Percentiles rank a stretch among this genome's conserved stretches.
These are phyloP conservation scores for Brachypteracias leptosomus DNA, from an alignment of 2,113 vertebrate species.

Conservation along the genomic window DNA sequence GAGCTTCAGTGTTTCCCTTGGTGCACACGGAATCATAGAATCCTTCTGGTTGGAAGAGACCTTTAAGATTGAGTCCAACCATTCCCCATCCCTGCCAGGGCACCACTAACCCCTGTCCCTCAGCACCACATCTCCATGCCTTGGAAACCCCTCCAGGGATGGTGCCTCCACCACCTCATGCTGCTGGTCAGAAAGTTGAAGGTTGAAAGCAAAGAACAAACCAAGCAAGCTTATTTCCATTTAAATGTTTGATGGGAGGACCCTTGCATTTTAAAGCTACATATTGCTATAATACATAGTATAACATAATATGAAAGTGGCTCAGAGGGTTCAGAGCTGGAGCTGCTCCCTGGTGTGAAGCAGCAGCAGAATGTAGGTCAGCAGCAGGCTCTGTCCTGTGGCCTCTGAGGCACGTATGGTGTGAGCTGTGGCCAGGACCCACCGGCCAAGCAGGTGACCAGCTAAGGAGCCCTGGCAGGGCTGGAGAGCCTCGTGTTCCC, in stretches of 20 bases:
- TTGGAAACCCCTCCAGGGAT: not conserved
- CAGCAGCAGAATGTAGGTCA: not conserved
- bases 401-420: fast-evolving
- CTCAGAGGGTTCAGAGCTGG: not conserved
- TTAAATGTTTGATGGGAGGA: not conserved
- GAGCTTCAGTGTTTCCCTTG: not conserved
- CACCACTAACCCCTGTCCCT: not conserved
- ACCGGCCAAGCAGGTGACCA: not conserved
- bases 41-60: not conserved
- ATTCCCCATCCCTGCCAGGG: not conserved
- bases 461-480: not conserved
- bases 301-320: not conserved
- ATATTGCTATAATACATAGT: fast-evolving
- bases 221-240: not conserved
- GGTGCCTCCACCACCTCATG: not conserved
- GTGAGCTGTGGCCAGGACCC: not conserved
- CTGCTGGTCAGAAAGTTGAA: not conserved
- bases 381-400: not conserved
- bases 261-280: not conserved
- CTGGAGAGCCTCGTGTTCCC: not conserved
- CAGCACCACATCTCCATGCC: not conserved
- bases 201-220: not conserved
- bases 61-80: not conserved
- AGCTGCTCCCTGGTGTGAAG: not conserved
- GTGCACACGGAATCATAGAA: not conserved